phyloP scores from a whole-genome alignment of 2,888 invertebrate species.

The Eristalinus sepulchralis region DNA sequence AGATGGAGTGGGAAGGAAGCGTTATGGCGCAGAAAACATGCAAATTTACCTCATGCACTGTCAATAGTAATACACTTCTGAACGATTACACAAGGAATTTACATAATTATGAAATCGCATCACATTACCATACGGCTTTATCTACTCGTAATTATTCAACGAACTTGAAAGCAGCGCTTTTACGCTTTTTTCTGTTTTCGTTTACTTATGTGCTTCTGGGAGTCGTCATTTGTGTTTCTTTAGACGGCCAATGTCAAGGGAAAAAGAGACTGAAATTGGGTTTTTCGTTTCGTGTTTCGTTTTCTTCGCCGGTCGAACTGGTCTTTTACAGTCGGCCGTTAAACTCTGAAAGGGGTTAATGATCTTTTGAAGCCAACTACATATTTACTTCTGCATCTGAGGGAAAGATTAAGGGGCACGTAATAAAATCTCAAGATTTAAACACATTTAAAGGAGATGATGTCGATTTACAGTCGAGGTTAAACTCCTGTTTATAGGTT shows the following conservation, averaged over 20 bases:
- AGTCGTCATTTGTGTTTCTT: background rate
- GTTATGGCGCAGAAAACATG: constrained; percentile 8
- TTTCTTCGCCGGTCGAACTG: constrained; percentile 8
- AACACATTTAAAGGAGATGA: background rate
- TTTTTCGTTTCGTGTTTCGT: constrained; percentile 15
- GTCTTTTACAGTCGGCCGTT: constrained; percentile 10
- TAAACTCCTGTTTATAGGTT: background rate
- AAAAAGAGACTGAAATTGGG: constrained; percentile 23
- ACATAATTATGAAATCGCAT: constrained; percentile 39
- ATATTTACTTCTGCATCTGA: background rate
- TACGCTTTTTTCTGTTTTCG: background rate
- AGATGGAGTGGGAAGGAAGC: background rate
- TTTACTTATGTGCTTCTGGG: background rate
- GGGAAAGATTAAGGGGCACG: background rate
- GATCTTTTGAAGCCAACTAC: constrained; percentile 6
- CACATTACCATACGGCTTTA: constrained; percentile 1
- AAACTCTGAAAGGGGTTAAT: constrained; percentile 32
- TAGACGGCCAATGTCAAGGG: constrained; percentile 56
- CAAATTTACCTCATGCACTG: background rate
- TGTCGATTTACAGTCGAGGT: background rate
- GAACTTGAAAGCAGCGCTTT: background rate
- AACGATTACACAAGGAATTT: constrained; percentile 35
- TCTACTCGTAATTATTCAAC: constrained; percentile 21
- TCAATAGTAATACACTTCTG: constrained; percentile 17
- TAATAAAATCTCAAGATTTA: background rate